These are phyloP conservation scores for Chloroceryle amazona DNA, from an alignment of 2,797 vertebrate species.

Conservation along the genomic window DNA sequence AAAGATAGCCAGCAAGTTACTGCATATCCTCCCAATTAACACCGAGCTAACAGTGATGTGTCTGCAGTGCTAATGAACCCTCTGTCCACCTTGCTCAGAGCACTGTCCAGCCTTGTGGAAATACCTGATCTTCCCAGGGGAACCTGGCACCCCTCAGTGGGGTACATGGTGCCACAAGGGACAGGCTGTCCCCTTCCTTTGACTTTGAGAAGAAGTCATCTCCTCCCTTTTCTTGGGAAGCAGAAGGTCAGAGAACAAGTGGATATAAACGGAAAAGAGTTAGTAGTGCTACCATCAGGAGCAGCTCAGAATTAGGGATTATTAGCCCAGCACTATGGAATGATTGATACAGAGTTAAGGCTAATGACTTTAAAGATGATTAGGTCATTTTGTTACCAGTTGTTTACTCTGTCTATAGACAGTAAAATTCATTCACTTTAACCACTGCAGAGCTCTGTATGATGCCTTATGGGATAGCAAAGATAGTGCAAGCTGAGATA, in stretches of 20 bases:
- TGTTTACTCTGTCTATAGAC: slow-evolving; percentile 11
- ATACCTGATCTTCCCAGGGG: background rate
- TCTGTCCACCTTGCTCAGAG: background rate
- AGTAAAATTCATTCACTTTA: background rate
- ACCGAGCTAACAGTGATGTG: rapidly evolving
- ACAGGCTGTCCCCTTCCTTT: background rate
- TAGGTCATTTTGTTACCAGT: slow-evolving; percentile 3
- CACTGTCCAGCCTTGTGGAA: background rate
- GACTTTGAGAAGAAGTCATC: background rate
- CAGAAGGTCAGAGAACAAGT: slow-evolving; percentile 13
- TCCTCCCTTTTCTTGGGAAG: background rate
- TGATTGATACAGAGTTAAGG: slow-evolving; percentile 5
- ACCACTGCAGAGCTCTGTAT: background rate
- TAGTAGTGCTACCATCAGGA: background rate
- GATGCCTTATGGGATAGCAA: background rate
- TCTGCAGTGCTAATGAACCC: background rate
- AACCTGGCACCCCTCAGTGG: rapidly evolving
- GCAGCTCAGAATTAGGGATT: slow-evolving; percentile 43
- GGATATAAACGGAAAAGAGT: slow-evolving; percentile 21
- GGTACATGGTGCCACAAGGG: background rate
- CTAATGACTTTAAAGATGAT: slow-evolving; percentile 36
- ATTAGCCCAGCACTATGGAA: slow-evolving; percentile 39
- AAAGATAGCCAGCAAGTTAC: background rate
- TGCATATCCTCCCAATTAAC: background rate
- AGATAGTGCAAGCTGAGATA: background rate